These are phyloP conservation scores for Moxostoma hubbsi DNA, from an alignment of 2,797 vertebrate species.

Conservation along the genomic window DNA sequence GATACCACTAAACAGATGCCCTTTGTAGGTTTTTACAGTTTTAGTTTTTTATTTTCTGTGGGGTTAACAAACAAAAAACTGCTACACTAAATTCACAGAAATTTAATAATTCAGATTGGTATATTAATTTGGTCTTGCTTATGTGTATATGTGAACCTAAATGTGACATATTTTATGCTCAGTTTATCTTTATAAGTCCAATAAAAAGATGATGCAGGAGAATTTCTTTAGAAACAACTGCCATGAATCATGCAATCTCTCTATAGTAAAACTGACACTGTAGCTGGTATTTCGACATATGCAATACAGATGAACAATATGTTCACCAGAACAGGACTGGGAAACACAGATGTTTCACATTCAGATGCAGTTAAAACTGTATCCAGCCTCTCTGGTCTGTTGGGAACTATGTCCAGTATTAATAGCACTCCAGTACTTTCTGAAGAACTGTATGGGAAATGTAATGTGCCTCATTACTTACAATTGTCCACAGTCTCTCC, in stretches of 20 bases:
- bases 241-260: not conserved
- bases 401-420: constrained; percentile 79
- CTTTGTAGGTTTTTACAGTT: too few species aligned
- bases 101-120: too few species aligned
- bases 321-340: constrained; percentile 49
- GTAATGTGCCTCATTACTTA: not conserved
- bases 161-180: too few species aligned
- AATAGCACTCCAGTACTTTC: constrained; percentile 75
- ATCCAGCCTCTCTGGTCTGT: constrained; percentile 67
- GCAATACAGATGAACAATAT: constrained; percentile 25
- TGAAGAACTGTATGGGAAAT: constrained; percentile 42
- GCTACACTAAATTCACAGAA: too few species aligned
- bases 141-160: too few species aligned
- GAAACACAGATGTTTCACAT: constrained; percentile 66
- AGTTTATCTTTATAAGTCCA: too few species aligned
- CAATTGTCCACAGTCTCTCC: constrained; percentile 11
- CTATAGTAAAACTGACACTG: constrained; percentile 1
- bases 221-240: too few species aligned
- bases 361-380: constrained; percentile 73
- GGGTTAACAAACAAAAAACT: too few species aligned
- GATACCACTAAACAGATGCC: too few species aligned
- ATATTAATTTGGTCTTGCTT: too few species aligned
- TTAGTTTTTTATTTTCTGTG: too few species aligned
- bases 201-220: too few species aligned
- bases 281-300: constrained; percentile 12